Evolutionary conservation across 2,888 invertebrate species (phyloP).

Genomic region (Synanthedon formicaeformis): DNA sequence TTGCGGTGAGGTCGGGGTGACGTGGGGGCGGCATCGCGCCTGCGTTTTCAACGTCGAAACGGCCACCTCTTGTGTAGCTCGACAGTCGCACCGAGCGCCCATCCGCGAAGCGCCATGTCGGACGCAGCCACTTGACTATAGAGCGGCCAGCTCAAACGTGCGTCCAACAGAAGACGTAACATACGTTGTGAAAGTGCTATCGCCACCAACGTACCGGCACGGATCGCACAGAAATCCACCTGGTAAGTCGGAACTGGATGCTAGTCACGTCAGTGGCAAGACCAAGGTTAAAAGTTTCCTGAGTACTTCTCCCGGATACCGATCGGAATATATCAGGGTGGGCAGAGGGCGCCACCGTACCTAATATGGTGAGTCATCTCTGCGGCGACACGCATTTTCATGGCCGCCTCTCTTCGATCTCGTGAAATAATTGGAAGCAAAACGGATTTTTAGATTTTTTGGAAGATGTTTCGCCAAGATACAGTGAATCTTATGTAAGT

Average conservation of each 20-base stretch:
- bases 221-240: constrained; percentile 32
- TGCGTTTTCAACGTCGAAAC: constrained; percentile 38
- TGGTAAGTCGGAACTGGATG: constrained; percentile 51
- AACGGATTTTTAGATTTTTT: constrained; percentile 11
- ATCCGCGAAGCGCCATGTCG: constrained; percentile 55
- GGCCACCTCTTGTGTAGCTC: constrained; percentile 38
- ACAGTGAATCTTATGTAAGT: constrained; percentile 62
- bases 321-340: constrained; percentile 23
- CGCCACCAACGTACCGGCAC: constrained; percentile 28
- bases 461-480: constrained; percentile 35
- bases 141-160: constrained; percentile 38
- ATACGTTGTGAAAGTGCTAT: constrained; percentile 39
- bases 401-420: constrained; percentile 55
- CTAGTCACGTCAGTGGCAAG: constrained; percentile 14
- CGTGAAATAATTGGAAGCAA: constrained; percentile 16
- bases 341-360: constrained; percentile 51
- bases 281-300: constrained; percentile 34
- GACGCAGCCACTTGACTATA: constrained; percentile 53
- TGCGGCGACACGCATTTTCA: constrained; percentile 57
- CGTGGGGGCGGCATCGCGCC: constrained; percentile 28
- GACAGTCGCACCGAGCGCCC: constrained; percentile 61
- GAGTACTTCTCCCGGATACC: constrained; percentile 35
- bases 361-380: constrained; percentile 61
- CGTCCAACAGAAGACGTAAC: constrained; percentile 7
- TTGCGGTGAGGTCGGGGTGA: constrained; percentile 8